Evolutionary conservation across 2,797 vertebrate species (phyloP), one percentile per base, ranked within the genome.

Genomic region (Podarcis lilfordi): DNA sequence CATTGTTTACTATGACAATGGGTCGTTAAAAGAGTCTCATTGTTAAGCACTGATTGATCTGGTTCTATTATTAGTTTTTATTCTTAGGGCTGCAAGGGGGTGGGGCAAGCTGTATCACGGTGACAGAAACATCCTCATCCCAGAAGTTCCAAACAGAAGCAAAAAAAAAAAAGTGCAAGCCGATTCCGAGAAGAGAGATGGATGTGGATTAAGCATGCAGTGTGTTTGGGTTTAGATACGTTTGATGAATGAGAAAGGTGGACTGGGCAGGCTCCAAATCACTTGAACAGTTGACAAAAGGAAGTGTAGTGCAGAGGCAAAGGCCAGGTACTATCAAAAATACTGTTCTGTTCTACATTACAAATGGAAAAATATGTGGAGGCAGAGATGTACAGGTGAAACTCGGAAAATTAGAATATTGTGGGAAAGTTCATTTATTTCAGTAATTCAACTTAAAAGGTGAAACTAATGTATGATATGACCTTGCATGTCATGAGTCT

Each of bases 91-190:
- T 92, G 27, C 15, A 32, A 6, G 9, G 59, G 86, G 64, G 10
- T 0, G 85, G 19, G 66, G 0, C 40, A 79, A 8, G 27, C 3
- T 2, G 82, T 23, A 87, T 21, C 77, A 86, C 3, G 40, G 76
- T 90, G 59, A 32, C 74, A 93, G 86, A 5, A 94, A 80, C 86
- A 43, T 74, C 80, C 55, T 87, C 43, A 90, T 88, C 50, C 69
- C 5, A 90, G 29, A 91, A 89, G 87, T 86, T 3, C 21, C 80
- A 85, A 11, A 4, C 1, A 82, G 2, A 37, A 64, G 64, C 25
- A 43, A 32, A n/a, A 45, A 1, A 10, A 45, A 50, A 55, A 55
- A 55, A 88, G 71, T 7, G 88, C 40, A 68, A 72, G 21, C 55
- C 8, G 27, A 25, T 74, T 74, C 83, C 13, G 17, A 66, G 15